Percentiles rank a stretch among this genome's conserved stretches.
These are phyloP conservation scores for Melieria picta DNA, from an alignment of 2,888 invertebrate species.

Conservation along the genomic window DNA sequence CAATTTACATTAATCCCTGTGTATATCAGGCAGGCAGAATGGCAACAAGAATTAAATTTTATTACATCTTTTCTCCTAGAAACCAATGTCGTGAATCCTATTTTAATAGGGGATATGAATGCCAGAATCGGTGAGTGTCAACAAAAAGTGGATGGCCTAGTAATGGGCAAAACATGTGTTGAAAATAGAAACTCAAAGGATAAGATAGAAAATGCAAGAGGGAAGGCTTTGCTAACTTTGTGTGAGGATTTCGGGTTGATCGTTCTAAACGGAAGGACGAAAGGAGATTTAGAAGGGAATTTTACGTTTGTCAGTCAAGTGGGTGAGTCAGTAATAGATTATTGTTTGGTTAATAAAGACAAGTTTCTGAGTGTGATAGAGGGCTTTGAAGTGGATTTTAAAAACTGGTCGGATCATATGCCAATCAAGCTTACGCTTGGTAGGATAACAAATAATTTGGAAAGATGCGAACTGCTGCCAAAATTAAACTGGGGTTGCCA, in stretches of 20 bases:
- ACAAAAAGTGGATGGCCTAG: constrained; percentile 1
- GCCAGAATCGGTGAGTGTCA: constrained; percentile 1
- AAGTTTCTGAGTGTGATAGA: not conserved
- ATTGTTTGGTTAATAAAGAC: not conserved
- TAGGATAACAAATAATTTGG: not conserved
- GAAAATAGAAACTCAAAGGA: not conserved
- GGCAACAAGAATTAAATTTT: not conserved
- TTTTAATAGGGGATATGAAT: constrained; percentile 10
- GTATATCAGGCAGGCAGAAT: not conserved
- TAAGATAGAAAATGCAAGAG: constrained; percentile 8
- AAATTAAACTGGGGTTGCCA: not conserved
- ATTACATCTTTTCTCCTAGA: not conserved
- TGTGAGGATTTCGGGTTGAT: constrained; percentile 3
- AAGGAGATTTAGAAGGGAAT: constrained; percentile 6
- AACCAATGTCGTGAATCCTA: not conserved
- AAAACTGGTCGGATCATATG: not conserved
- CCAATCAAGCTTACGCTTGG: constrained; percentile 2
- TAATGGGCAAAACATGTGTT: constrained; percentile 1
- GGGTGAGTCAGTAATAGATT: constrained; percentile 6
- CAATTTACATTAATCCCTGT: constrained; percentile 6
- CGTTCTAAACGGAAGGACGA: not conserved
- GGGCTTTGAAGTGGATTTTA: not conserved
- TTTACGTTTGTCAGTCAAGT: not conserved
- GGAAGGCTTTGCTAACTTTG: not conserved
- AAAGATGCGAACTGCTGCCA: not conserved